Percentiles rank a stretch among this genome's conserved stretches.
Evolutionary conservation across 2,797 vertebrate genomes (phyloP).

Genomic region (Sparus aurata): DNA sequence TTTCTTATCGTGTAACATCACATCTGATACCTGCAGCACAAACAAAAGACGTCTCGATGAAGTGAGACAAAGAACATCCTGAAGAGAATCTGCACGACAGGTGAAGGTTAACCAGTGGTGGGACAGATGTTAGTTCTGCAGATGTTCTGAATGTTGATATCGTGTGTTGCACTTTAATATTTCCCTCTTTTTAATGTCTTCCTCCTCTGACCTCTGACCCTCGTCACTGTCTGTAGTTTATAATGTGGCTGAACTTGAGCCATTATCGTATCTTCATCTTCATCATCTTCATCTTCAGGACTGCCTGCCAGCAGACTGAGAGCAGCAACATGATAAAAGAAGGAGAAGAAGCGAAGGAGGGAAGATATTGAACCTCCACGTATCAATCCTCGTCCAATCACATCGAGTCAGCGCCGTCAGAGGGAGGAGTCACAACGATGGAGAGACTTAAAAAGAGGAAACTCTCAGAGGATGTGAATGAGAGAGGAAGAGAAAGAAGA

Average conservation of each 20-base stretch:
- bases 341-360: not conserved
- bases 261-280: not conserved
- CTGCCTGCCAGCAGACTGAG: not conserved
- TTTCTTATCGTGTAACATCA: too few species aligned
- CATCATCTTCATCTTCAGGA: not conserved
- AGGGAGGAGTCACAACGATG: conserved; percentile 53
- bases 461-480: not conserved
- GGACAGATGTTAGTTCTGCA: too few species aligned
- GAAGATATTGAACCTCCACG: not conserved
- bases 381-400: conserved; percentile 30
- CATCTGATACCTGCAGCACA: too few species aligned
- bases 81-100: too few species aligned
- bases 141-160: not conserved
- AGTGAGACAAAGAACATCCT: too few species aligned
- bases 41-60: too few species aligned
- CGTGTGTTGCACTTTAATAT: too few species aligned
- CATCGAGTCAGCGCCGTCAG: not conserved
- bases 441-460: not conserved
- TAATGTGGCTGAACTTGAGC: not conserved
- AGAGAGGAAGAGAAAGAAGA: conserved; percentile 5
- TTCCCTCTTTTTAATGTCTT: not conserved
- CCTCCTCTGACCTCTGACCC: conserved; percentile 6
- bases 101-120: too few species aligned
- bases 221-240: not conserved
- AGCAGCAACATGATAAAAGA: not conserved